Evolutionary conservation across 2,797 vertebrate species (phyloP).

Genomic region (Gobionotothen gibberifrons): DNA sequence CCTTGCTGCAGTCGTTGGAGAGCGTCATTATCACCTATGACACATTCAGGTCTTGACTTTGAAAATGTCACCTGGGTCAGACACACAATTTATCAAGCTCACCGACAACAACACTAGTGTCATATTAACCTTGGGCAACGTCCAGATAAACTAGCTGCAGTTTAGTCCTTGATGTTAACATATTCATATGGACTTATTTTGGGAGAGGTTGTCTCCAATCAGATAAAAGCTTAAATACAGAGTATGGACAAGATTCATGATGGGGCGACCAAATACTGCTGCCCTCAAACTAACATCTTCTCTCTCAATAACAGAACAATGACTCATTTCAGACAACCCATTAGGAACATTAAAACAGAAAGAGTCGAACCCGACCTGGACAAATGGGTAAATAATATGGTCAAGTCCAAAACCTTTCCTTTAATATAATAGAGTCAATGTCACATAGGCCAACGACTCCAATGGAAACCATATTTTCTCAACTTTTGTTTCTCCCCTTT

Average conservation of each 20-base stretch:
- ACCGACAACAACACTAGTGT: conserved; percentile 14
- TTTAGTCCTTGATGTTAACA: background rate
- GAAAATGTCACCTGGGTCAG: conserved; percentile 38
- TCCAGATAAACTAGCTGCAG: background rate
- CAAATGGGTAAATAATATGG: background rate
- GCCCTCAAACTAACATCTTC: too few species aligned
- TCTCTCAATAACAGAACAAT: background rate
- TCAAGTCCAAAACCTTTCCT: too few species aligned
- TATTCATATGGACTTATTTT: background rate
- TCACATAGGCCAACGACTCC: too few species aligned
- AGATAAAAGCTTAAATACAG: background rate
- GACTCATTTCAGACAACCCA: background rate
- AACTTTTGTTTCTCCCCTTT: too few species aligned
- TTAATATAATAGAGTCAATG: too few species aligned
- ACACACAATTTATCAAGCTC: conserved; percentile 43
- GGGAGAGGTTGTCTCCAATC: background rate
- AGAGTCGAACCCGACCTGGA: background rate
- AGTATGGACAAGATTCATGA: background rate
- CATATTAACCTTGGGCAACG: conserved; percentile 40
- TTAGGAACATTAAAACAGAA: background rate
- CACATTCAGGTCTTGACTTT: conserved; percentile 45
- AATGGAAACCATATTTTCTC: too few species aligned
- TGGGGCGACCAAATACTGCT: background rate
- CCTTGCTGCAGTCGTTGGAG: conserved; percentile 35
- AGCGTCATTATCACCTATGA: conserved; percentile 43